These are phyloP conservation scores for Hoplostethus mediterraneus DNA, from an alignment of 2,797 vertebrate species.

Conservation along the genomic window DNA sequence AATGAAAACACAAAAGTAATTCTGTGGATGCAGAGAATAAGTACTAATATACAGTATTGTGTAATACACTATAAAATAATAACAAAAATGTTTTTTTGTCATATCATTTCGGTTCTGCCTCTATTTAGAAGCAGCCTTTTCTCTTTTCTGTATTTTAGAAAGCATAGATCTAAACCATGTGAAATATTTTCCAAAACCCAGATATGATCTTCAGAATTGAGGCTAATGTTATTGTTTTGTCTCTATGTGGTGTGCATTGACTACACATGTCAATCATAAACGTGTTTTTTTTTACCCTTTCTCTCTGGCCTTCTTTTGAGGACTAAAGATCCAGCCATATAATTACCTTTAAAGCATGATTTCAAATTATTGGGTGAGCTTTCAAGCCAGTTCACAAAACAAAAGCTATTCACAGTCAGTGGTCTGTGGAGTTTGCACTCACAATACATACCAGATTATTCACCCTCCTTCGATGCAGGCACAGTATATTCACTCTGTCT, in stretches of 20 bases:
- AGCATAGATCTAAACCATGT: constrained; percentile 72
- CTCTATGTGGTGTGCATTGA: constrained; percentile 68
- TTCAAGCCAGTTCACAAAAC: constrained; percentile 66
- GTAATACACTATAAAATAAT: constrained; percentile 52
- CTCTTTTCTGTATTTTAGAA: neutral
- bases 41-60: constrained; percentile 27
- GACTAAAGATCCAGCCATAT: constrained; percentile 37
- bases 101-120: constrained; percentile 30
- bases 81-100: constrained; percentile 33
- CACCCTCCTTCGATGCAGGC: constrained; percentile 70
- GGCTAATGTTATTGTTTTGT: constrained; percentile 75
- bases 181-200: constrained; percentile 54
- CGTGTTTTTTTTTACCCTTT: neutral
- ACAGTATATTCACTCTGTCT: constrained; percentile 74
- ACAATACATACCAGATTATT: constrained; percentile 75
- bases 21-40: no score
- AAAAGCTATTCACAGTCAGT: constrained; percentile 64
- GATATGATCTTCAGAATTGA: constrained; percentile 72
- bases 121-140: neutral
- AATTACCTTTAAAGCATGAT: constrained; percentile 51
- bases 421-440: constrained; percentile 62
- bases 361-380: constrained; percentile 53
- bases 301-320: constrained; percentile 32
- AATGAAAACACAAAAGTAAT: neutral
- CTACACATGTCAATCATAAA: constrained; percentile 67